These are phyloP conservation scores for Pristionchus mayeri DNA, from an alignment of 2,888 invertebrate species.

Conservation along the genomic window DNA sequence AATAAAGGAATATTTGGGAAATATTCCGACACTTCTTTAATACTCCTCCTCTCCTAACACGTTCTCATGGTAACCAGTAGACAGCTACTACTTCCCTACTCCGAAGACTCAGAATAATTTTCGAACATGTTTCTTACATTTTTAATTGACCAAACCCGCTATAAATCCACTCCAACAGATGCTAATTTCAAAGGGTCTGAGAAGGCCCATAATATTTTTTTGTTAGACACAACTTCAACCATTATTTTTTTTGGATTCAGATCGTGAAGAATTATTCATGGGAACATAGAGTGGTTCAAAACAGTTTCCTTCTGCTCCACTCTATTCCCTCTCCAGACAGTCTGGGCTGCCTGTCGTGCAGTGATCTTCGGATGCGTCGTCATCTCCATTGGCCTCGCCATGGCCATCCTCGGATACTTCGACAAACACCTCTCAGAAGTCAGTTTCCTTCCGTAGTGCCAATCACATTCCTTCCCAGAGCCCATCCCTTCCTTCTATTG, in stretches of 20 bases:
- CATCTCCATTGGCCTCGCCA: slow-evolving; percentile 90
- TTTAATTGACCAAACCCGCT: too few species aligned
- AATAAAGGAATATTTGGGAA: not conserved
- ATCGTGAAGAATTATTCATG: too few species aligned
- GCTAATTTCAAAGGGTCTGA: too few species aligned
- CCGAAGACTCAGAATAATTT: too few species aligned
- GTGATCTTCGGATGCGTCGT: slow-evolving; percentile 89
- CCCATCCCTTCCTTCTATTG: not conserved
- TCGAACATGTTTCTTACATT: too few species aligned
- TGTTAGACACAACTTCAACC: too few species aligned
- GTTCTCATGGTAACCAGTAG: slow-evolving; percentile 23
- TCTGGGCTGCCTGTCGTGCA: slow-evolving; percentile 95
- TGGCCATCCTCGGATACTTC: slow-evolving; percentile 88
- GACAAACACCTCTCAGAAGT: slow-evolving; percentile 71
- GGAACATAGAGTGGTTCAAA: too few species aligned
- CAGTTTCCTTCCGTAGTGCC: not conserved
- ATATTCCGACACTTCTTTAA: not conserved
- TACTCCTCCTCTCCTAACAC: not conserved
- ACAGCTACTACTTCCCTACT: too few species aligned
- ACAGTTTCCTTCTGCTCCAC: too few species aligned
- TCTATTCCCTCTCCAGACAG: slow-evolving; percentile 72
- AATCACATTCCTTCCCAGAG: not conserved
- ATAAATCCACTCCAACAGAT: too few species aligned
- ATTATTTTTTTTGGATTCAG: too few species aligned
- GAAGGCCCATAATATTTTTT: too few species aligned